A percentile compares a stretch with the other conserved stretches of the same genome.
phyloP scores from a whole-genome alignment of 2,888 invertebrate species.

The Cerceris ruficornis region DNA sequence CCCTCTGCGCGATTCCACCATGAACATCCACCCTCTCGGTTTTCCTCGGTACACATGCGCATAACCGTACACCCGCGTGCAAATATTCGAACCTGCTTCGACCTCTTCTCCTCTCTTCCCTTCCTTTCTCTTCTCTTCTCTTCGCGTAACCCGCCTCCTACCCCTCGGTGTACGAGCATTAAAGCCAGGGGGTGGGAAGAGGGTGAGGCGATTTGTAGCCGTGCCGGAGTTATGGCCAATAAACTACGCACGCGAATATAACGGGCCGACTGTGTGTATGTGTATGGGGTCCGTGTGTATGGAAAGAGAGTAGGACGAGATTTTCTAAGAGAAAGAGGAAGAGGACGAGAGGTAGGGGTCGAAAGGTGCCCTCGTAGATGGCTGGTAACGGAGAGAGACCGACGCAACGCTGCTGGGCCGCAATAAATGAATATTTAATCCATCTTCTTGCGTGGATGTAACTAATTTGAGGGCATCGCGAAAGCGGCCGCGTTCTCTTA shows the following conservation, averaged over 20 bases:
- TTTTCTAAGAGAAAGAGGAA: neutral
- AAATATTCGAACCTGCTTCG: neutral
- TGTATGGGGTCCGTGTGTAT: conserved; percentile 13
- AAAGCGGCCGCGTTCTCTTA: conserved; percentile 46
- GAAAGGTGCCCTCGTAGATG: conserved; percentile 7
- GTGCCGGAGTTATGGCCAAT: conserved; percentile 77
- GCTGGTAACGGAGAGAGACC: conserved; percentile 18
- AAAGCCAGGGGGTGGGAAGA: conserved; percentile 46
- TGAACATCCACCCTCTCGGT: conserved; percentile 5
- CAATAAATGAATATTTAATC: conserved; percentile 79
- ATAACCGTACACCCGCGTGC: conserved; percentile 5
- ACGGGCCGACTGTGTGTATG: conserved; percentile 54
- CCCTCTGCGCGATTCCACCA: conserved; percentile 1
- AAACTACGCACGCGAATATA: conserved; percentile 76
- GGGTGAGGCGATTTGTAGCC: conserved; percentile 74
- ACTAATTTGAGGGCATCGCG: conserved; percentile 72
- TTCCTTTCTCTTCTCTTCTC: neutral
- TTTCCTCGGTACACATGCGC: conserved; percentile 19
- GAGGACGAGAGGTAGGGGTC: neutral
- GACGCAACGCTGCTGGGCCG: conserved; percentile 45
- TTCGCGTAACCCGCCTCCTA: neutral
- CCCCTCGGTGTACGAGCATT: conserved; percentile 44
- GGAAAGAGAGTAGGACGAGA: conserved; percentile 23
- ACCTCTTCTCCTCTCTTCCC: neutral
- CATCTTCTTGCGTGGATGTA: conserved; percentile 76